A percentile compares a stretch with the other conserved stretches of the same genome.
Conservation (phyloP, 1,140 invertebrate species). For the Papilio polytes region DNA sequence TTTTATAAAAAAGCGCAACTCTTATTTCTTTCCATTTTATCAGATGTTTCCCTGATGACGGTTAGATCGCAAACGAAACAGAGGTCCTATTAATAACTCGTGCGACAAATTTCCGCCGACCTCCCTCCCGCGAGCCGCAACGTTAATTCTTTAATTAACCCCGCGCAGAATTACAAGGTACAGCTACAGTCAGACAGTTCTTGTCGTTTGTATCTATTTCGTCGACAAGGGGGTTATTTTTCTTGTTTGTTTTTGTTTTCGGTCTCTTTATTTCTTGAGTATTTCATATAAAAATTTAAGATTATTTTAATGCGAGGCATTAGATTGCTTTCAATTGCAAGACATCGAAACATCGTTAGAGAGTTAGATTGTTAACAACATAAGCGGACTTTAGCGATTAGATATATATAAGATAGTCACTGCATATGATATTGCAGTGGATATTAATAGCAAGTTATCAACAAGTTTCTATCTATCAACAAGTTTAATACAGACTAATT, state of each 20-base stretch:
- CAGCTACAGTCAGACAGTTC: constrained; percentile 62
- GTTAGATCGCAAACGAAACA: constrained; percentile 37
- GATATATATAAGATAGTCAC: no score
- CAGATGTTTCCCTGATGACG: not conserved
- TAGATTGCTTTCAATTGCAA: no score
- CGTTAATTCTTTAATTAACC: constrained; percentile 75
- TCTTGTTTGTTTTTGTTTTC: constrained; percentile 11
- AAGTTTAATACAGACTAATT: not conserved
- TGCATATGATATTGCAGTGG: not conserved
- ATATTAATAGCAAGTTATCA: not conserved
- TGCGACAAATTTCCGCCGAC: constrained; percentile 61
- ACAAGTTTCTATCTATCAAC: not conserved
- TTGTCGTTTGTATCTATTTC: constrained; percentile 66
- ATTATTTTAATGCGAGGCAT: no score
- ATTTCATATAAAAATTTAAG: no score
- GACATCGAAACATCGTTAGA: no score
- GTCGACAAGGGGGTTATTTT: constrained; percentile 42
- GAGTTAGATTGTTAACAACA: no score
- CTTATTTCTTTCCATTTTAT: not conserved
- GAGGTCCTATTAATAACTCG: constrained; percentile 54
- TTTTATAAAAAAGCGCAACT: not conserved
- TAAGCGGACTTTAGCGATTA: no score
- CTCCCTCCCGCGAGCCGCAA: constrained; percentile 43
- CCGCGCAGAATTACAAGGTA: constrained; percentile 66
- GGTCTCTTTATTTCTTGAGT: not conserved